These are phyloP conservation scores for Capitella teleta DNA, from an alignment of 1,140 invertebrate genomes.

Conservation along the genomic window DNA sequence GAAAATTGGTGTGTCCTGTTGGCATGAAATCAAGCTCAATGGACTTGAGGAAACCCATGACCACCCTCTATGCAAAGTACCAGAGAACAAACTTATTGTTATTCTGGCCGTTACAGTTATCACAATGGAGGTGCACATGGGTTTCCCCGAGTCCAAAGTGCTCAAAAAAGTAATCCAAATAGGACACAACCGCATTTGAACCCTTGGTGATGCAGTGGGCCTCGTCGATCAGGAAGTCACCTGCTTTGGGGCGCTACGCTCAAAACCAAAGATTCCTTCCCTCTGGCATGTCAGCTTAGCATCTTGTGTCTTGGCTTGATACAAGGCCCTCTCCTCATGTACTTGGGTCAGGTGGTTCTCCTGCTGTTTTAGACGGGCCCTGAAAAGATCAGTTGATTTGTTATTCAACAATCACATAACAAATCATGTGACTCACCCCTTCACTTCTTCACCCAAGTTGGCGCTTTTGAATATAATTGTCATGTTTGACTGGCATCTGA, in stretches of 20 bases:
- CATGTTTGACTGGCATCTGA: background rate
- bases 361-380: background rate
- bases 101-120: slow-evolving; percentile 16
- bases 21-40: slow-evolving; percentile 16
- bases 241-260: slow-evolving; percentile 3
- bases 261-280: background rate
- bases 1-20: too few species aligned
- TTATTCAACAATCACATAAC: too few species aligned
- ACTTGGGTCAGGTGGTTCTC: slow-evolving; percentile 12
- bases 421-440: too few species aligned
- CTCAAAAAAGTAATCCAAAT: slow-evolving; percentile 14
- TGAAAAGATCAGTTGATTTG: too few species aligned
- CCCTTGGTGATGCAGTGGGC: background rate
- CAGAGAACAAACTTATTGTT: slow-evolving; percentile 20
- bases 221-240: slow-evolving; percentile 8
- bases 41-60: slow-evolving; percentile 9
- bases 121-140: slow-evolving; percentile 4
- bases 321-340: slow-evolving; percentile 11
- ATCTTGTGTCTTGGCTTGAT: slow-evolving; percentile 7
- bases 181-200: slow-evolving; percentile 6
- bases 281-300: background rate
- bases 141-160: slow-evolving; percentile 13
- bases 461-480: background rate
- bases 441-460: background rate
- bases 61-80: slow-evolving; percentile 19